Evolutionary conservation across 23 tunicate species (phyloP), one percentile per base, ranked within the genome.

Genomic region (Styela plicata): DNA sequence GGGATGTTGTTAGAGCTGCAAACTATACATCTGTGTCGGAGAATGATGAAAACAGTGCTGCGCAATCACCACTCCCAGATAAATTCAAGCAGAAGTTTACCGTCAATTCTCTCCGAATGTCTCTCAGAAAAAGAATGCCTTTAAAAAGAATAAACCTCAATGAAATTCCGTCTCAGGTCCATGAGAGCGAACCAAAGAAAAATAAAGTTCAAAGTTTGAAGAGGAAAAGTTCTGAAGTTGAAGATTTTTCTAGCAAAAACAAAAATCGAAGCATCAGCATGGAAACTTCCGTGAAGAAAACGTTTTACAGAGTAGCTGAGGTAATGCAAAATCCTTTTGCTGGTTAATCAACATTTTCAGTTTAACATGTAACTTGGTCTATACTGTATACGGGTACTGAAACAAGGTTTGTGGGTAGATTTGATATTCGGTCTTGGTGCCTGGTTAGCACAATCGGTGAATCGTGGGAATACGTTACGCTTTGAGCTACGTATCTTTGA

Each of bases 301-400:
- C 71, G 0, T 67, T 67, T 67, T 67, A 67, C 22, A 67, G 71
- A 67, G 71, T 67, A 17, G 31, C 71, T 18, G 71, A 67, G 71
- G 71, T 67, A 67, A 67, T 25, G 16, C 22, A 1, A 67, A 67
- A n/a, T n/a, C n/a, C n/a, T n/a, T n/a, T n/a, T n/a, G n/a, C n/a
- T n/a, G n/a, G n/a, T n/a, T n/a, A n/a, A n/a, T n/a, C n/a, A n/a
- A n/a, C n/a, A n/a, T n/a, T n/a, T n/a, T n/a, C n/a, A n/a, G n/a
- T n/a, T n/a, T n/a, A n/a, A n/a, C n/a, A n/a, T n/a, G n/a, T n/a
- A n/a, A n/a, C n/a, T n/a, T n/a, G n/a, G n/a, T n/a, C n/a, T n/a
- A n/a, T n/a, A n/a, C n/a, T n/a, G n/a, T n/a, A n/a, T n/a, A n/a
- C n/a, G n/a, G n/a, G n/a, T n/a, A n/a, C n/a, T n/a, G n/a, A n/a